These are phyloP conservation scores for Pardalotus punctatus DNA, from an alignment of 2,113 vertebrate genomes.

Conservation along the genomic window DNA sequence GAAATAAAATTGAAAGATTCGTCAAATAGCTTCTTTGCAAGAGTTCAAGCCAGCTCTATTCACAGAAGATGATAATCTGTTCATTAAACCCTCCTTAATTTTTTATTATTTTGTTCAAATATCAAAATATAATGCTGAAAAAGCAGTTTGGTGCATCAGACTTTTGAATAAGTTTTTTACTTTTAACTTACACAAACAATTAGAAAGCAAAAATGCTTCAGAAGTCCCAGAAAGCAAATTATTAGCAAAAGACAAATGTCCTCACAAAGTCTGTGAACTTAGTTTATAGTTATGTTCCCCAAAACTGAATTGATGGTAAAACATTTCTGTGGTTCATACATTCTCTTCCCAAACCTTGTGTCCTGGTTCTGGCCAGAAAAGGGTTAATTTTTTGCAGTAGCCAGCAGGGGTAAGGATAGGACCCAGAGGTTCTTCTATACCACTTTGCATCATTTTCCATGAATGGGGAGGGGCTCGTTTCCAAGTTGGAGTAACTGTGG, in stretches of 20 bases:
- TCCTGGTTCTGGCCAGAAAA: background rate
- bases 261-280: background rate
- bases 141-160: background rate
- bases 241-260: background rate
- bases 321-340: background rate
- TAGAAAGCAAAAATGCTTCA: background rate
- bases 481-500: fast-evolving
- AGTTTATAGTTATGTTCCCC: fast-evolving
- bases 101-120: background rate
- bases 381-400: background rate
- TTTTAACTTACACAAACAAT: background rate
- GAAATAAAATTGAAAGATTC: background rate
- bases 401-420: background rate
- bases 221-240: background rate
- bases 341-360: background rate
- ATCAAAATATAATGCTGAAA: background rate
- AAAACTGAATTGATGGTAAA: background rate
- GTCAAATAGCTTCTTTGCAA: background rate
- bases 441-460: background rate
- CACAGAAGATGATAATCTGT: background rate
- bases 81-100: background rate
- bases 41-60: background rate
- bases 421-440: background rate
- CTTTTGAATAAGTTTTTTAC: background rate
- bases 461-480: fast-evolving